Conservation (phyloP, 23 tunicate species). For the Botrylloides violaceus region DNA sequence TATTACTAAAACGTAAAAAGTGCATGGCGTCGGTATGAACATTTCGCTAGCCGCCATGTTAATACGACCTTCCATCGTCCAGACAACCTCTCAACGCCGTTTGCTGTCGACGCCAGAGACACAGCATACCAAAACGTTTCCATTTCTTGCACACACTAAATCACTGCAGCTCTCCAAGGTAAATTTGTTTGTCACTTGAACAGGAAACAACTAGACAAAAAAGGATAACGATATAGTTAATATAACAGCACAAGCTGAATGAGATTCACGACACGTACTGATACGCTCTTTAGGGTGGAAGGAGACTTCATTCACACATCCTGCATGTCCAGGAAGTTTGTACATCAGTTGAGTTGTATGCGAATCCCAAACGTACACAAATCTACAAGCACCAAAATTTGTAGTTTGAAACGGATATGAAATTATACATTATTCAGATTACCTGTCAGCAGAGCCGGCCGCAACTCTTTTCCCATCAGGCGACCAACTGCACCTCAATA, state of each 20-base stretch:
- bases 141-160: too few species aligned
- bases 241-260: too few species aligned
- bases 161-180: slow-evolving; percentile 56
- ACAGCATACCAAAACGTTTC: too few species aligned
- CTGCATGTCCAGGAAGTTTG: slow-evolving; percentile 92
- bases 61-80: too few species aligned
- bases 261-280: background rate
- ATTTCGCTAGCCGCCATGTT: too few species aligned
- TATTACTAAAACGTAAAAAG: too few species aligned
- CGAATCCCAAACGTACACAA: slow-evolving; percentile 81
- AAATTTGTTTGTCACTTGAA: slow-evolving; percentile 83
- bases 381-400: too few species aligned
- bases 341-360: slow-evolving; percentile 39
- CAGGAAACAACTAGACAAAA: slow-evolving; percentile 53
- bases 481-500: slow-evolving; percentile 91
- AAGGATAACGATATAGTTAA: background rate
- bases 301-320: slow-evolving; percentile 91
- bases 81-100: too few species aligned
- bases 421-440: too few species aligned
- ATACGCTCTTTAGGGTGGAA: slow-evolving; percentile 93
- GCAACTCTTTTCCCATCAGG: slow-evolving; percentile 74
- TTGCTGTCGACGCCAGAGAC: too few species aligned
- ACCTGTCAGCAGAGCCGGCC: slow-evolving; percentile 74
- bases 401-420: too few species aligned
- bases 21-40: too few species aligned